Evolutionary conservation across 2,888 invertebrate genomes (phyloP).

Genomic region (Phytoseiulus persimilis): DNA sequence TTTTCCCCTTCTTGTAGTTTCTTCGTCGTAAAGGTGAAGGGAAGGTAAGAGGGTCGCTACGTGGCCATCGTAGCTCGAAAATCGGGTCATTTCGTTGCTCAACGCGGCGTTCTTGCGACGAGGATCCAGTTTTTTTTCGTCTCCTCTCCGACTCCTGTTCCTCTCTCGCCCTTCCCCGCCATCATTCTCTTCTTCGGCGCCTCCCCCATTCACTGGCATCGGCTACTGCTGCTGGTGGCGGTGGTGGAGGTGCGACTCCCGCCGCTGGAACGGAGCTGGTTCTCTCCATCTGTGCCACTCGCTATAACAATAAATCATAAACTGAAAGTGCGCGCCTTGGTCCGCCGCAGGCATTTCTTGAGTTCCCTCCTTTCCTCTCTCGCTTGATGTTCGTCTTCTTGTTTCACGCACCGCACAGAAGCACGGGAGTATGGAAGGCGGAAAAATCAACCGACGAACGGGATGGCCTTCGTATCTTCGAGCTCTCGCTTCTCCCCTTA

Average conservation of each 20-base stretch:
- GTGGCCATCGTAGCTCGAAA: not conserved
- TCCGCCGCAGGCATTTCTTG: conserved; percentile 5
- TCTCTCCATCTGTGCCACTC: not conserved
- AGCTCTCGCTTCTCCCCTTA: not conserved
- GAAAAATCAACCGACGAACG: not conserved
- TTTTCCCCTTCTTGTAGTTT: too few relatives aligned
- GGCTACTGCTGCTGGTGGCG: not conserved
- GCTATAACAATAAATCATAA: conserved; percentile 5
- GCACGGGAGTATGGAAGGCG: not conserved
- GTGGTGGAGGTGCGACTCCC: not conserved
- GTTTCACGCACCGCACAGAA: not conserved
- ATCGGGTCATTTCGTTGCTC: not conserved
- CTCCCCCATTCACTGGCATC: not conserved
- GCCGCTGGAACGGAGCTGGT: not conserved
- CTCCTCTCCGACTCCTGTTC: not conserved
- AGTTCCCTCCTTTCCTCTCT: not conserved
- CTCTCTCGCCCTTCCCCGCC: not conserved
- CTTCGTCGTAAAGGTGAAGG: too few relatives aligned
- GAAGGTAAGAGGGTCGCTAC: not conserved
- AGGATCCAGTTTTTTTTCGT: not conserved
- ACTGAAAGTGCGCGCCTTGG: not conserved
- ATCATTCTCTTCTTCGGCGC: not conserved
- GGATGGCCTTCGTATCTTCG: not conserved
- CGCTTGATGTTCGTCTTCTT: not conserved
- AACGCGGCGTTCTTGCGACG: not conserved